These are phyloP conservation scores for Cynaeus angustus DNA, from an alignment of 2,888 invertebrate genomes.

Conservation along the genomic window DNA sequence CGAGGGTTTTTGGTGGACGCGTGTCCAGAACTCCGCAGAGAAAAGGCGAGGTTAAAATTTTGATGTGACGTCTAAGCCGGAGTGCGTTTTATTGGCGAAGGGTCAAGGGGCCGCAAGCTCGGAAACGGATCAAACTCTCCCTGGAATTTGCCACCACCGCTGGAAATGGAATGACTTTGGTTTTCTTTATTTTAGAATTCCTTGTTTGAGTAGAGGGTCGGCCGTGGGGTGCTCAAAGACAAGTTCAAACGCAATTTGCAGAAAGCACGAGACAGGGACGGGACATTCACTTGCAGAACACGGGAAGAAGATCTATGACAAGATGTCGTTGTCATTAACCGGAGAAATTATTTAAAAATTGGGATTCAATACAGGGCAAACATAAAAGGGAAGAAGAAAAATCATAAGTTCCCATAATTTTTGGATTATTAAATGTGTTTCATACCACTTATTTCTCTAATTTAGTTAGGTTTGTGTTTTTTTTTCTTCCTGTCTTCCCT, in stretches of 20 bases:
- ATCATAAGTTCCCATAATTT: no score
- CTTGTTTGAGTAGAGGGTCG: conserved; percentile 54
- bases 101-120: conserved; percentile 53
- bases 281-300: no score
- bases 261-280: no score
- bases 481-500: no score
- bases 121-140: conserved; percentile 55
- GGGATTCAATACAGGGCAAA: no score
- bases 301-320: no score
- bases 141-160: conserved; percentile 51
- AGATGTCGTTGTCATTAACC: no score
- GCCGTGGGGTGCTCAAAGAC: conserved; percentile 36
- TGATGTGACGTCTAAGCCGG: conserved; percentile 53
- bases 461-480: no score
- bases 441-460: no score
- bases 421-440: no score
- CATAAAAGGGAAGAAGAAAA: no score
- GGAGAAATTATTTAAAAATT: no score
- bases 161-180: conserved; percentile 55
- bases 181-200: conserved; percentile 54
- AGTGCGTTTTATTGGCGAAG: conserved; percentile 54
- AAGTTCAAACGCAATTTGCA: conserved; percentile 33
- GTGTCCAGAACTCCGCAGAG: conserved; percentile 21
- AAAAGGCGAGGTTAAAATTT: conserved; percentile 52
- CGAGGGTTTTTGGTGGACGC: conserved; percentile 22